Conservation (phyloP, 2,113 vertebrate species). For the Anas platyrhynchos region DNA sequence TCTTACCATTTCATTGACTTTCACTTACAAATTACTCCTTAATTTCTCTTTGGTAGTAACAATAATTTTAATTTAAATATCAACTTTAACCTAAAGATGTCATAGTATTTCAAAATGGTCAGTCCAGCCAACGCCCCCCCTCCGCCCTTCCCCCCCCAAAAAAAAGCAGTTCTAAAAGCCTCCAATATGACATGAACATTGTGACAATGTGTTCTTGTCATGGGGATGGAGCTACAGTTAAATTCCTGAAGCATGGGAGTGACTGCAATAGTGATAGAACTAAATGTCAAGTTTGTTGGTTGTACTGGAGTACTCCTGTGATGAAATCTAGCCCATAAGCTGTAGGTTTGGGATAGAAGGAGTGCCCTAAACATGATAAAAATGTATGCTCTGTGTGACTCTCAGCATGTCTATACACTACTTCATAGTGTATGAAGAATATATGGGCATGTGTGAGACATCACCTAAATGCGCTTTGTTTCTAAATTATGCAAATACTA, state of each 20-base stretch:
- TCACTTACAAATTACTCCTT: not conserved
- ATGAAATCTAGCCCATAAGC: not conserved
- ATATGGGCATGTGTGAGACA: not conserved
- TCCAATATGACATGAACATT: not conserved
- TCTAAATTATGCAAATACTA: not conserved
- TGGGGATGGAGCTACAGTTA: not conserved
- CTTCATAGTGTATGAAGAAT: not conserved
- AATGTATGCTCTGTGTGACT: not conserved
- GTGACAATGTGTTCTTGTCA: not conserved
- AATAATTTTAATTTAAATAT: not conserved
- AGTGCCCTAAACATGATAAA: not conserved
- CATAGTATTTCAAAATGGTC: not conserved
- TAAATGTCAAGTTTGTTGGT: not conserved
- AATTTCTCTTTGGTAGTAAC: not conserved
- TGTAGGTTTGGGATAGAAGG: not conserved
- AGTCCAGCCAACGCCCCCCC: not conserved
- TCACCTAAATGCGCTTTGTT: not conserved
- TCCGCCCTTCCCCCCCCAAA: too few species aligned
- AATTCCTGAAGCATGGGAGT: not conserved
- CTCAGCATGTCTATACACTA: not conserved
- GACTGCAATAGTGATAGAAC: not conserved
- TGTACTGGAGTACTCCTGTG: not conserved
- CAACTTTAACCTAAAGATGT: not conserved
- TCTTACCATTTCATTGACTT: not conserved
- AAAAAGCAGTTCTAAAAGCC: not conserved